These are phyloP conservation scores for Odiellus spinosus DNA, from an alignment of 2,888 invertebrate species.

Conservation along the genomic window DNA sequence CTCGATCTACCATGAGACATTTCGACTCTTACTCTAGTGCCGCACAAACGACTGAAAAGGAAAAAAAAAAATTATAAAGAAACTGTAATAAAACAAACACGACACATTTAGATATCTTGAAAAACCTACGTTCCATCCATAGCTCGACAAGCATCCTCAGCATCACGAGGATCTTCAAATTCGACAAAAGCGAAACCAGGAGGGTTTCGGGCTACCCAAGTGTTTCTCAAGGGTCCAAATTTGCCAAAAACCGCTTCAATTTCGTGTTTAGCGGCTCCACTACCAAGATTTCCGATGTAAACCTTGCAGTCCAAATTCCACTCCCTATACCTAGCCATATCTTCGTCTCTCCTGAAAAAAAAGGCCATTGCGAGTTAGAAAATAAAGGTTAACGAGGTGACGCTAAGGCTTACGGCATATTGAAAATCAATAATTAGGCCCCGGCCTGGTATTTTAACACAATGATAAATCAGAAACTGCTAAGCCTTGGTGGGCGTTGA, in stretches of 20 bases:
- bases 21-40: constrained; percentile 74
- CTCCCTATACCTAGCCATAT: constrained; percentile 8
- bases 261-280: constrained; percentile 31
- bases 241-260: constrained; percentile 67
- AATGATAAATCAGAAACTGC: too few relatives aligned
- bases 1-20: constrained; percentile 78
- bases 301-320: constrained; percentile 28
- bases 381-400: too few relatives aligned
- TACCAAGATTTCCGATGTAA: constrained; percentile 34
- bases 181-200: constrained; percentile 84
- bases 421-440: too few relatives aligned
- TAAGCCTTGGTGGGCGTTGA: too few relatives aligned
- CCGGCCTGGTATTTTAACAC: too few relatives aligned
- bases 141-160: constrained; percentile 46
- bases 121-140: constrained; percentile 27
- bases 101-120: too few relatives aligned
- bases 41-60: constrained; percentile 38
- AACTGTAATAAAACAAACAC: too few relatives aligned
- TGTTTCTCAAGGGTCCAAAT: constrained; percentile 67
- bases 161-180: constrained; percentile 72
- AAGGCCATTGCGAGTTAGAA: too few relatives aligned
- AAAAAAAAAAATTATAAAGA: constrained; percentile 5
- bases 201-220: constrained; percentile 86
- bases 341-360: too few relatives aligned
- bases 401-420: too few relatives aligned